phyloP scores from a whole-genome alignment of 2,888 invertebrate genomes.

The Aplocera efformata region DNA sequence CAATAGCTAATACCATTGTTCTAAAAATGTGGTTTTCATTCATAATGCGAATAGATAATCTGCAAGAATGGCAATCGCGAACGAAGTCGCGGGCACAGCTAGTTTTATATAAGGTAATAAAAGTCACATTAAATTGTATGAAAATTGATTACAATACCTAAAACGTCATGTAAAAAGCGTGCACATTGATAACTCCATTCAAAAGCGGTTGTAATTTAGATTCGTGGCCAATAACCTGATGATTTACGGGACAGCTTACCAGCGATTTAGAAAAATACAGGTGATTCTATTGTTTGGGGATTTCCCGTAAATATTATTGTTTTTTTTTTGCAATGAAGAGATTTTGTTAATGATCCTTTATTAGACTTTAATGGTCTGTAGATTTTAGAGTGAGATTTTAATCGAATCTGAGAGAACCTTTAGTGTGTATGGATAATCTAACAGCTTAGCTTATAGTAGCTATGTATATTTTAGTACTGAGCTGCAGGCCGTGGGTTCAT shows the following conservation, averaged over 20 bases:
- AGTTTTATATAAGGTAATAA: not conserved
- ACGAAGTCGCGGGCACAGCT: too few species aligned
- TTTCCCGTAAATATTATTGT: not conserved
- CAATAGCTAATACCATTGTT: too few species aligned
- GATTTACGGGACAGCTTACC: conserved; percentile 14
- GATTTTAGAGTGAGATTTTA: too few species aligned
- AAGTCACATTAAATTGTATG: not conserved
- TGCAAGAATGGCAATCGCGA: too few species aligned
- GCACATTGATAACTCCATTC: conserved; percentile 8
- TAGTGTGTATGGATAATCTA: too few species aligned
- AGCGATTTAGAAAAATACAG: conserved; percentile 13
- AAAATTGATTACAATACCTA: not conserved
- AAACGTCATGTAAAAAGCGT: conserved; percentile 5
- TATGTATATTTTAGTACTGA: too few species aligned
- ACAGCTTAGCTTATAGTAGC: too few species aligned
- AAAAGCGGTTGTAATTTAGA: conserved; percentile 16
- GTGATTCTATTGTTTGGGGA: conserved; percentile 14
- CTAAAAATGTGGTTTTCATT: too few species aligned
- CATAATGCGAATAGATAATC: too few species aligned
- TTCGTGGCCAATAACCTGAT: conserved; percentile 13
- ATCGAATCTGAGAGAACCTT: too few species aligned
- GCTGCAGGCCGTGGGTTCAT: too few species aligned
- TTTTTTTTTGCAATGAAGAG: conserved; percentile 8
- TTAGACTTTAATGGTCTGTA: too few species aligned
- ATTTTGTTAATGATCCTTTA: conserved; percentile 6